Base-by-base conservation (phyloP, 2,113 vertebrate genomes). In the Spea multiplicata region DNA sequence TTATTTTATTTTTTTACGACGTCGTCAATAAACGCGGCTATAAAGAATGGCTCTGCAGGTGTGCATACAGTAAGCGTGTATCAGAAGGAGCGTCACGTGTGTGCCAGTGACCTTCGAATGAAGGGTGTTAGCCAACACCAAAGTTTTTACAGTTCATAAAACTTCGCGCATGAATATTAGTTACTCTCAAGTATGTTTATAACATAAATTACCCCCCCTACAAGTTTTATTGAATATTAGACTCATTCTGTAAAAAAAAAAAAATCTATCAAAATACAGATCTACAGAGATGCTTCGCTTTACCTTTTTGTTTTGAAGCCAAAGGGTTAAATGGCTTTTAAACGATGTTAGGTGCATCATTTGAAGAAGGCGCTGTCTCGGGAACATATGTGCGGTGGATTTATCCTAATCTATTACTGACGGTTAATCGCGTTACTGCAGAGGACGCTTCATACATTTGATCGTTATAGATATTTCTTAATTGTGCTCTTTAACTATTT, bases 321-420 rank as follows among this genome's bases (percentile, higher is more conserved):
- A 30, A 30, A 30, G 30, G 30, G 30, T 30, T 30, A 30, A 30
- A 30, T 30, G 30, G 30, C 30, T 30, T 30, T 30, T 30, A 30
- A 30, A 30, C 57, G 14, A 57, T 14, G 53, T 16, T 52, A 52
- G 57, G 47, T 50, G 53, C 17, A 70, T 65, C 47, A 77, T 70
- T 70, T 70, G 55, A 69, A 78, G 65, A 72, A 78, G 59, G 45
- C 50, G 13, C 47, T 64, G 68, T 52, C 76, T 13, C 14, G 6
- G 69, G 68, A 78, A 78, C 76, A 78, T 72, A 78, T 78, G 69
- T 78, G 76, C 30, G 50, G 69, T 55, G 69, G 76, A 71, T 78
- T 78, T 78, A 78, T 78, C 52, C 76, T 78, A 78, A 78, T 78
- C 76, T 78, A 78, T 71, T 69, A 66, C 74, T 71, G 68, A 71